These are phyloP conservation scores for Uria lomvia DNA, from an alignment of 2,113 vertebrate genomes.

Conservation along the genomic window DNA sequence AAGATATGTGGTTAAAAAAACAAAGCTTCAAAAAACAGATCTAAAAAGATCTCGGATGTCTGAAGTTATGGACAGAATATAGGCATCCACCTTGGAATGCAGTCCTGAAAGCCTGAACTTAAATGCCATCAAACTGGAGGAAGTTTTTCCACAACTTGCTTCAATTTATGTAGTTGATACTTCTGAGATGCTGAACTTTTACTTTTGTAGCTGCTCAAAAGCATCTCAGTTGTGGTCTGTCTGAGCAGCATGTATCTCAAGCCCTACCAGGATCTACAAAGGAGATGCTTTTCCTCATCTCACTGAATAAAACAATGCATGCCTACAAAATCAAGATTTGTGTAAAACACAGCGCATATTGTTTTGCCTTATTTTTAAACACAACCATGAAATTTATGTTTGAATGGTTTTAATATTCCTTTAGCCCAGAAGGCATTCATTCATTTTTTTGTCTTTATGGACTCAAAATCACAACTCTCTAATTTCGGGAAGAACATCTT, in stretches of 20 bases:
- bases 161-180: background rate
- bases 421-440: background rate
- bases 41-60: background rate
- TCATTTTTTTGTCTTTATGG: background rate
- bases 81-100: background rate
- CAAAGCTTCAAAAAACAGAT: background rate
- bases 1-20: background rate
- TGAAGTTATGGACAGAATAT: background rate
- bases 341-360: background rate
- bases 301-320: background rate
- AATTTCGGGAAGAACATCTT: background rate
- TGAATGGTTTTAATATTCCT: background rate
- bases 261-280: background rate
- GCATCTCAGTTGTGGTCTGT: background rate
- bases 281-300: background rate
- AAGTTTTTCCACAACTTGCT: background rate
- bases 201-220: background rate
- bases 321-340: background rate
- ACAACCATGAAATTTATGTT: background rate
- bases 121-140: background rate
- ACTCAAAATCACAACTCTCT: background rate
- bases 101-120: background rate
- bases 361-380: background rate
- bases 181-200: background rate
- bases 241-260: background rate